Percentiles rank a stretch among this genome's conserved stretches.
Conservation (phyloP, 2,888 invertebrate species). For the Dryadula phaetusa region DNA sequence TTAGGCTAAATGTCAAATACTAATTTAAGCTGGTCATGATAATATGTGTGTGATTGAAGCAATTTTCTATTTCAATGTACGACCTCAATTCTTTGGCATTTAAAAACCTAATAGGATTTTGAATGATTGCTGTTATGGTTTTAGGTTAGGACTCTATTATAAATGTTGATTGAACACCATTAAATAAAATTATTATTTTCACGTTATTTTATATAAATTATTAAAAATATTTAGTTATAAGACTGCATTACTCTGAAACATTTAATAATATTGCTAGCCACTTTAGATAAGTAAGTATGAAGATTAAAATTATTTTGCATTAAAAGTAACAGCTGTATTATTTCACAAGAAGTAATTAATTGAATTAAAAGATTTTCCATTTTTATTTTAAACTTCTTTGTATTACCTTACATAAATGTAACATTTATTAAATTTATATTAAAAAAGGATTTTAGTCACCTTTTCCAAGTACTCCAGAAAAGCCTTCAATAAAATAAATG, state of each 20-base stretch:
- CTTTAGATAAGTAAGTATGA: not conserved
- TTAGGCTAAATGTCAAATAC: not conserved
- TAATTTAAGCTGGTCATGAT: not conserved
- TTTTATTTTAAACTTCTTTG: not conserved
- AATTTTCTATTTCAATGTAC: not conserved
- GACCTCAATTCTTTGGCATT: not conserved
- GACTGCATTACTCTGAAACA: too few species aligned
- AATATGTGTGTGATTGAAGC: slow-evolving; percentile 3
- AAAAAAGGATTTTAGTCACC: slow-evolving; percentile 24
- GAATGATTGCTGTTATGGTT: slow-evolving; percentile 12
- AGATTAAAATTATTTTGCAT: too few species aligned
- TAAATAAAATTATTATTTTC: not conserved
- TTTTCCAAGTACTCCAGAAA: slow-evolving; percentile 28
- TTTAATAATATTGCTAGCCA: too few species aligned
- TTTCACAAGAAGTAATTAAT: not conserved
- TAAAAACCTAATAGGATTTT: not conserved
- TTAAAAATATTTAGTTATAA: too few species aligned
- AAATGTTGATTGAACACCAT: not conserved
- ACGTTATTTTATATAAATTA: too few species aligned
- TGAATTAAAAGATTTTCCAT: not conserved
- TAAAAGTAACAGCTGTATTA: not conserved
- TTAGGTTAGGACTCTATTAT: not conserved
- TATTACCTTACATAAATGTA: not conserved
- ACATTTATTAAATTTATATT: not conserved
- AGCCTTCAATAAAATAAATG: slow-evolving; percentile 20